These are phyloP conservation scores for Cataglyphis rosenhaueri DNA, from an alignment of 2,888 invertebrate genomes.

Conservation along the genomic window DNA sequence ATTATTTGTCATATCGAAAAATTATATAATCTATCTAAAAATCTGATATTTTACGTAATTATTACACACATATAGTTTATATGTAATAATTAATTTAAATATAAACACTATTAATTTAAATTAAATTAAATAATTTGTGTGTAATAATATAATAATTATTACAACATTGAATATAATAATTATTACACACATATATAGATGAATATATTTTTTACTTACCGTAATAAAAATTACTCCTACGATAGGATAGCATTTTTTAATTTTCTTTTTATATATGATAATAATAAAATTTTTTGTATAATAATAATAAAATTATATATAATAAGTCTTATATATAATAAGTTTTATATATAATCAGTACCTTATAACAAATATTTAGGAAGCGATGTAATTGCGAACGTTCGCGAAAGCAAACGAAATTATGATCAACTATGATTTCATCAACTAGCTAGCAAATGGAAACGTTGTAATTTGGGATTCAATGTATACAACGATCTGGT, in stretches of 20 bases:
- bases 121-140: no score
- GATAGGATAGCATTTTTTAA: neutral
- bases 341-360: neutral
- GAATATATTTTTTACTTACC: neutral
- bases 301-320: neutral
- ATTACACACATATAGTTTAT: neutral
- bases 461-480: conserved; percentile 53
- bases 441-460: conserved; percentile 48
- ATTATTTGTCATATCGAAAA: neutral
- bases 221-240: neutral
- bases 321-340: neutral
- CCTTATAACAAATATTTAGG: neutral
- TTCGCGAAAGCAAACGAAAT: conserved; percentile 18
- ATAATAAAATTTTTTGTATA: no score
- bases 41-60: neutral
- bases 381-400: neutral
- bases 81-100: no score
- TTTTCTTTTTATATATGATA: no score
- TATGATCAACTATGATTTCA: neutral
- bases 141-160: no score
- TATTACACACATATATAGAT: neutral
- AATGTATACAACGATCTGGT: conserved; percentile 47
- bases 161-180: no score
- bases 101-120: no score
- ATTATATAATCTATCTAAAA: neutral